Conservation (phyloP, 1,140 invertebrate species). For the Grapholita molesta region DNA sequence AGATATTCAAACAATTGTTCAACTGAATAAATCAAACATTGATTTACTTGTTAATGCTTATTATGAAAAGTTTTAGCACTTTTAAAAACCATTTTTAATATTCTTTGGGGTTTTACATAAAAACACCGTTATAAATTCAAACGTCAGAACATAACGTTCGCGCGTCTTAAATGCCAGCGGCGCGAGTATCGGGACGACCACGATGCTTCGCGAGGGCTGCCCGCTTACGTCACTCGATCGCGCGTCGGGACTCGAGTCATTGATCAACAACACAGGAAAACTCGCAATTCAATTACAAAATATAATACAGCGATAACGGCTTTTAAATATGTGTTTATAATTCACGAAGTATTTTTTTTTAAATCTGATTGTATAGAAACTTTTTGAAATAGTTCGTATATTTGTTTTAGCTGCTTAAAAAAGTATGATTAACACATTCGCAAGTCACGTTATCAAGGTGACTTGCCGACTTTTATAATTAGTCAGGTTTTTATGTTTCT, state of each 20-base stretch:
- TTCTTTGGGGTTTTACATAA: constrained; percentile 25
- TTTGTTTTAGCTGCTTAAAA: background rate
- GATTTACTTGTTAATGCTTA: background rate
- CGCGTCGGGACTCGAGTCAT: constrained; percentile 10
- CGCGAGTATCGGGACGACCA: background rate
- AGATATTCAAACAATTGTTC: background rate
- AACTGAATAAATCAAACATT: background rate
- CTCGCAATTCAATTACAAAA: constrained; percentile 9
- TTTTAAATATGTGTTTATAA: background rate
- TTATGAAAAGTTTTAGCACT: background rate
- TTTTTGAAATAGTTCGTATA: background rate
- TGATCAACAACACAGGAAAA: constrained; percentile 16
- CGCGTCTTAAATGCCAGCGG: background rate
- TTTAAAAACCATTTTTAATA: constrained; percentile 19
- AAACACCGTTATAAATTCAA: constrained; percentile 3
- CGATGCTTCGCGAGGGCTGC: constrained; percentile 4
- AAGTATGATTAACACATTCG: constrained; percentile 8
- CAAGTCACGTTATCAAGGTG: constrained; percentile 13
- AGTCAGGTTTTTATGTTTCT: background rate
- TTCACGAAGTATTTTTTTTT: background rate
- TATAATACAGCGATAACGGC: background rate
- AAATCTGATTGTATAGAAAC: background rate
- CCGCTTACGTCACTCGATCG: constrained; percentile 7
- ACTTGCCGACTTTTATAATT: constrained; percentile 14
- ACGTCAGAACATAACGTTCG: background rate